phyloP scores from a whole-genome alignment of 2,888 invertebrate genomes.

The Ametastegia equiseti region DNA sequence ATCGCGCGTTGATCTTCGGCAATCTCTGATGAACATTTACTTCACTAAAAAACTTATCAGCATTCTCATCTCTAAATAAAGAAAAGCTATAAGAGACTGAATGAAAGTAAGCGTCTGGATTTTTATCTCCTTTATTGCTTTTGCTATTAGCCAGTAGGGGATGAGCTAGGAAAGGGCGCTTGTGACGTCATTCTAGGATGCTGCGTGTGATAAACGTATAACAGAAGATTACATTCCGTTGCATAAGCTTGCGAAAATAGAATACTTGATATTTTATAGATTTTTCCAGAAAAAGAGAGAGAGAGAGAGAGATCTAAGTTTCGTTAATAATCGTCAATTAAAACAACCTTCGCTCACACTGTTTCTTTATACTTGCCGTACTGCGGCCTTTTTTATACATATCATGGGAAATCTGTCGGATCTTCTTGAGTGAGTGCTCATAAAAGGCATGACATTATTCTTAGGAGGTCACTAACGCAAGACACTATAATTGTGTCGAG shows the following conservation, averaged over 20 bases:
- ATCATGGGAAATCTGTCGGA: neutral
- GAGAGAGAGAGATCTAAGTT: too few species aligned
- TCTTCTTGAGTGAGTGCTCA: neutral
- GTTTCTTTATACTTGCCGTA: neutral
- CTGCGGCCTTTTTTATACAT: neutral
- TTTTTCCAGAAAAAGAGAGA: too few species aligned
- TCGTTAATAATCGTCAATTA: neutral
- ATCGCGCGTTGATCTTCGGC: neutral
- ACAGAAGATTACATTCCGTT: neutral
- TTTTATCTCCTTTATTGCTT: neutral
- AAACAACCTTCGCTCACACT: neutral
- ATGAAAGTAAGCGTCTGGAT: neutral
- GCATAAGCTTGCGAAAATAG: neutral
- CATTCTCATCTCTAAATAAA: neutral
- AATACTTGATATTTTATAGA: neutral
- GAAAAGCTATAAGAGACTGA: neutral
- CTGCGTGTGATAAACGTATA: neutral
- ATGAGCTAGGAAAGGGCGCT: neutral
- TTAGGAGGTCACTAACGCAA: neutral
- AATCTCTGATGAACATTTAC: neutral
- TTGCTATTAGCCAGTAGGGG: neutral
- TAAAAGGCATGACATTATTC: conserved; percentile 19
- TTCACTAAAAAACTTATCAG: neutral
- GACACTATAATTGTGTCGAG: conserved; percentile 28
- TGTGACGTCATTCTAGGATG: neutral